These are phyloP conservation scores for Rhagonycha fulva DNA, from an alignment of 2,888 invertebrate genomes.

Conservation along the genomic window DNA sequence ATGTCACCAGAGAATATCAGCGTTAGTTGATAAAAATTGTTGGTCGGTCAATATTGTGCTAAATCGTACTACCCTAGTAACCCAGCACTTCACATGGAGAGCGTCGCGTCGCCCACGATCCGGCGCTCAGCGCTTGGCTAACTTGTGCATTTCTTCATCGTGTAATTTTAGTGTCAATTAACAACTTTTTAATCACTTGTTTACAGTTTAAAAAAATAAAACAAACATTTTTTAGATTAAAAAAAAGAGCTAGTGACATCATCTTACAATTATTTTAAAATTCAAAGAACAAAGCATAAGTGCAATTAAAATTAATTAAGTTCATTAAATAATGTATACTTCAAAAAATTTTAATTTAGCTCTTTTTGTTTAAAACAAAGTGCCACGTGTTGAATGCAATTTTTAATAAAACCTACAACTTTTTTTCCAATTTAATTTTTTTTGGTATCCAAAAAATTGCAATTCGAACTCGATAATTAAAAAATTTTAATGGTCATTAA, in stretches of 20 bases:
- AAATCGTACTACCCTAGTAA: background rate
- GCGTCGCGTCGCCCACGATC: background rate
- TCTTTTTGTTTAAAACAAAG: background rate
- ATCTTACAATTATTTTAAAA: background rate
- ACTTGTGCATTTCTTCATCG: background rate
- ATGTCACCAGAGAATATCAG: background rate
- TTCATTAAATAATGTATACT: background rate
- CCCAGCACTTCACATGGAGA: background rate
- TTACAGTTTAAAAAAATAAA: background rate
- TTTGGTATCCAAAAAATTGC: background rate
- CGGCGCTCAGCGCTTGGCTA: no score
- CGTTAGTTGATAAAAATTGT: background rate
- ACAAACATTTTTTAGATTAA: background rate
- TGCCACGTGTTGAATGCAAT: background rate
- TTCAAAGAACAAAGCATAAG: background rate
- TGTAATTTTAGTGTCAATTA: background rate
- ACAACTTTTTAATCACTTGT: background rate
- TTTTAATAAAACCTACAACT: background rate
- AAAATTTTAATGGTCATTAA: background rate
- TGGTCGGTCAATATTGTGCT: background rate
- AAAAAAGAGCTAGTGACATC: background rate
- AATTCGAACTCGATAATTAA: background rate
- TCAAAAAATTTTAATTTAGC: background rate
- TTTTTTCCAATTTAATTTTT: background rate
- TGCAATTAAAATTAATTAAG: background rate